Evolutionary conservation across 1,140 invertebrate species (phyloP).

Genomic region (Anoplophora glabripennis): DNA sequence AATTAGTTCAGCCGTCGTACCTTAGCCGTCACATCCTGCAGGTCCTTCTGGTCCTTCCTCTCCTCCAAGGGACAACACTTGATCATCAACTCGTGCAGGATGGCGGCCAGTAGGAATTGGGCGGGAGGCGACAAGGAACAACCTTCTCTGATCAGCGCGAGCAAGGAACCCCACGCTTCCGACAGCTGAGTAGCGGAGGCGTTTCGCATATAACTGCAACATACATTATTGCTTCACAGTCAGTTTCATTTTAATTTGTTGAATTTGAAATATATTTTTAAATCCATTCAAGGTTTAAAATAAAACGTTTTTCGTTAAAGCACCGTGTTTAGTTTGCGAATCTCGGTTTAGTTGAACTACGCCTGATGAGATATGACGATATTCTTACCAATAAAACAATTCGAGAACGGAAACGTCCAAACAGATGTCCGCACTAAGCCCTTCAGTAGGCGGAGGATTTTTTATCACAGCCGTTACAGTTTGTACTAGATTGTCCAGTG

Average conservation of each 20-base stretch:
- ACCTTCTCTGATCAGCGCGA: conserved; percentile 77
- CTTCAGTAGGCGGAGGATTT: conserved; percentile 69
- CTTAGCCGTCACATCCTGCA: conserved; percentile 75
- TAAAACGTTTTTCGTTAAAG: no score
- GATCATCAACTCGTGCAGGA: conserved; percentile 84
- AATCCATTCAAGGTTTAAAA: no score
- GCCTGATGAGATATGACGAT: no score
- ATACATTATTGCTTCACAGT: no score
- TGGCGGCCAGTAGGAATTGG: conserved; percentile 76
- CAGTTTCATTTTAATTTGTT: no score
- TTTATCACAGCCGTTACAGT: conserved; percentile 79
- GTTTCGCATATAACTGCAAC: conserved; percentile 67
- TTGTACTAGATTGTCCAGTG: conserved; percentile 82
- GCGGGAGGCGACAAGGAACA: conserved; percentile 69
- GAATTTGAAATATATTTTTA: no score
- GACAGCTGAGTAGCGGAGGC: conserved; percentile 65
- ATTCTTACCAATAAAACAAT: conserved; percentile 56
- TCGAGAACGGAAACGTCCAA: conserved; percentile 62
- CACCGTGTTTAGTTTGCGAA: no score
- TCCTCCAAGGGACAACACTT: conserved; percentile 74
- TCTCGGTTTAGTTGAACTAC: no score
- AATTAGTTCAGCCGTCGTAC: conserved; percentile 41
- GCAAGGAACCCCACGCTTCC: conserved; percentile 77
- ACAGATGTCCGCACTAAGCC: conserved; percentile 59
- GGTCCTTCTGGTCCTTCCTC: conserved; percentile 68